phyloP scores from a whole-genome alignment of 1,140 invertebrate species.

The Rhagoletis zephyria region DNA sequence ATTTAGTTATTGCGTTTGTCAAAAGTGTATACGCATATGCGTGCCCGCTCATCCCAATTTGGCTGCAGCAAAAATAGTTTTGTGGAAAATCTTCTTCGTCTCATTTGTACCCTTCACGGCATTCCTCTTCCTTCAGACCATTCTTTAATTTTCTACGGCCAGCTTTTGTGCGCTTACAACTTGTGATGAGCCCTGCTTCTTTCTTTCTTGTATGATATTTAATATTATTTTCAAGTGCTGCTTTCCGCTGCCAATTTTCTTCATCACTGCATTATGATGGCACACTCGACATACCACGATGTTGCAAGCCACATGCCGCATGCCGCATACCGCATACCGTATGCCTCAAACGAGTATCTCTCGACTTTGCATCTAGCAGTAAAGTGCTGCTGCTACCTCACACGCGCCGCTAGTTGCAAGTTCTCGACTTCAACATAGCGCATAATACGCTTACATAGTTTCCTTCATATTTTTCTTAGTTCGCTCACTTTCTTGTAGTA shows the following conservation, averaged over 20 bases:
- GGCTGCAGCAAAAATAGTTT: neutral
- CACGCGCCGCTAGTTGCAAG: constrained; percentile 7
- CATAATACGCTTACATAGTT: neutral
- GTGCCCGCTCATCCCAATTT: neutral
- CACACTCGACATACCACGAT: constrained; percentile 34
- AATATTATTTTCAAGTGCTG: constrained; percentile 49
- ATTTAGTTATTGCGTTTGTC: too few species aligned
- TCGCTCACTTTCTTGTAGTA: neutral
- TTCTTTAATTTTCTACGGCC: neutral
- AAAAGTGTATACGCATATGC: neutral
- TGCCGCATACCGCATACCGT: neutral
- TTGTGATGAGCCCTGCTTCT: neutral
- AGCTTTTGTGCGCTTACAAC: constrained; percentile 1
- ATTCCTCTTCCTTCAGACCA: neutral
- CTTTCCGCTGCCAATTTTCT: constrained; percentile 43
- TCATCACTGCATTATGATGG: constrained; percentile 47
- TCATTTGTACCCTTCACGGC: neutral
- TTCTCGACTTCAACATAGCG: neutral
- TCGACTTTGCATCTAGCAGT: constrained; percentile 23
- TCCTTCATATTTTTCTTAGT: neutral
- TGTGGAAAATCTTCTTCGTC: neutral
- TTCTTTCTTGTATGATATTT: neutral
- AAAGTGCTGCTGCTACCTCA: neutral
- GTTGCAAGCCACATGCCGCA: constrained; percentile 47
- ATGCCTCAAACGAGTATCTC: too few species aligned